Conservation (phyloP, 1,140 invertebrate genomes). For the Pararge aegeria region DNA sequence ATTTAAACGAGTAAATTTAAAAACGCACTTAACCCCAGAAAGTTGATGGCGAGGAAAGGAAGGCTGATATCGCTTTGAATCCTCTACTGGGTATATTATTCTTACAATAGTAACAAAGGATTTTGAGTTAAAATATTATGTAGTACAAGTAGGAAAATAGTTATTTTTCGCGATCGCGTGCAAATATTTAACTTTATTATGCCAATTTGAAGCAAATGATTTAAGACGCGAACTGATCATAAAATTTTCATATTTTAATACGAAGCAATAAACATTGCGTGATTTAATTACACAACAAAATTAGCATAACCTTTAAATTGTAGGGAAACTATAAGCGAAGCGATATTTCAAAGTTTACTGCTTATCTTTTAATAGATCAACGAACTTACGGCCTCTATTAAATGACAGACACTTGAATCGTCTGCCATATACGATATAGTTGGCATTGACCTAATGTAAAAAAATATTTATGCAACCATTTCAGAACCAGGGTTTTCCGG, state of each 20-base stretch:
- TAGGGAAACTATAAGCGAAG: conserved; percentile 10
- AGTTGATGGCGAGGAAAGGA: too few species aligned
- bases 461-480: too few species aligned
- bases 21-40: too few species aligned
- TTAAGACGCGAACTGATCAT: conserved; percentile 35
- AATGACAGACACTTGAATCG: conserved; percentile 1
- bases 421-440: background rate
- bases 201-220: conserved; percentile 26
- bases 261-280: conserved; percentile 24
- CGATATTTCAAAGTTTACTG: conserved; percentile 12
- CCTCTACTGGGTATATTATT: too few species aligned
- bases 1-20: too few species aligned
- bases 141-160: conserved; percentile 9
- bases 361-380: conserved; percentile 9
- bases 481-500: too few species aligned
- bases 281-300: conserved; percentile 31
- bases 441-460: background rate
- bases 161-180: conserved; percentile 16
- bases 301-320: conserved; percentile 27
- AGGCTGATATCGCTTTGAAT: too few species aligned
- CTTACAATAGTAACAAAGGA: too few species aligned
- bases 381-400: conserved; percentile 1
- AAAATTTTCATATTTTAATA: conserved; percentile 46
- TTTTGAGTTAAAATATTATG: too few species aligned
- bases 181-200: conserved; percentile 23